A percentile compares a stretch with the other conserved stretches of the same genome.
Conservation (phyloP, 2,797 vertebrate genomes). For the Scomberomorus guttatus region DNA sequence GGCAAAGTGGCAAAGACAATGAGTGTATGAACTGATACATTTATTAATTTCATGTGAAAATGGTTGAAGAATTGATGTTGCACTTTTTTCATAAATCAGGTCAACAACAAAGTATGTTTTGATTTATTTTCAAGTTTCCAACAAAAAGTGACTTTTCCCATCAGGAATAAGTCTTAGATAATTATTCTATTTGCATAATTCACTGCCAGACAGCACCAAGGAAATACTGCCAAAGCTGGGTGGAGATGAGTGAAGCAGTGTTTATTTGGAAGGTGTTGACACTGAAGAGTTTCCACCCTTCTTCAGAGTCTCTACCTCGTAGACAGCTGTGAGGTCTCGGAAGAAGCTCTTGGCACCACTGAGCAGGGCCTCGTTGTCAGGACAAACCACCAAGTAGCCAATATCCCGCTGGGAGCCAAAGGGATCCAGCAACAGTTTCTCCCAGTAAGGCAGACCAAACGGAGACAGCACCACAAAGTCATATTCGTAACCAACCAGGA, state of each 20-base stretch:
- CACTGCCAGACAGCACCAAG: not conserved
- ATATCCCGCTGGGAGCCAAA: conserved; percentile 97
- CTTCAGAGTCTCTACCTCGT: conserved; percentile 87
- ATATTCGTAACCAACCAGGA: conserved; percentile 97
- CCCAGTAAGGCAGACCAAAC: conserved; percentile 98
- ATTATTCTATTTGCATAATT: not conserved
- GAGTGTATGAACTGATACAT: not conserved
- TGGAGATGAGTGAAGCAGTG: not conserved
- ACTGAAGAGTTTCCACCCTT: not conserved
- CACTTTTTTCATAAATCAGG: not conserved
- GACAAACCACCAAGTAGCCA: conserved; percentile 98
- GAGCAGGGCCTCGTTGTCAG: conserved; percentile 96
- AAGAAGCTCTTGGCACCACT: conserved; percentile 97
- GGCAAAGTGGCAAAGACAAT: not conserved
- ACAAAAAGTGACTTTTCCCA: not conserved
- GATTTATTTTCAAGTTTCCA: not conserved
- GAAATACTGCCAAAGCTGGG: not conserved
- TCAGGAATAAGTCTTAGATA: not conserved
- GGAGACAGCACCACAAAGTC: conserved; percentile 99
- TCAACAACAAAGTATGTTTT: not conserved
- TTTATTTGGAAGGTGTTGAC: not conserved
- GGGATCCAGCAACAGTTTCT: conserved; percentile 97
- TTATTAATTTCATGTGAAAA: not conserved
- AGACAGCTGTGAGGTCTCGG: conserved; percentile 96
- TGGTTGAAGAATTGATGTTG: not conserved